These are phyloP conservation scores for Loriculus beryllinus DNA, from an alignment of 2,797 vertebrate species.

Conservation along the genomic window DNA sequence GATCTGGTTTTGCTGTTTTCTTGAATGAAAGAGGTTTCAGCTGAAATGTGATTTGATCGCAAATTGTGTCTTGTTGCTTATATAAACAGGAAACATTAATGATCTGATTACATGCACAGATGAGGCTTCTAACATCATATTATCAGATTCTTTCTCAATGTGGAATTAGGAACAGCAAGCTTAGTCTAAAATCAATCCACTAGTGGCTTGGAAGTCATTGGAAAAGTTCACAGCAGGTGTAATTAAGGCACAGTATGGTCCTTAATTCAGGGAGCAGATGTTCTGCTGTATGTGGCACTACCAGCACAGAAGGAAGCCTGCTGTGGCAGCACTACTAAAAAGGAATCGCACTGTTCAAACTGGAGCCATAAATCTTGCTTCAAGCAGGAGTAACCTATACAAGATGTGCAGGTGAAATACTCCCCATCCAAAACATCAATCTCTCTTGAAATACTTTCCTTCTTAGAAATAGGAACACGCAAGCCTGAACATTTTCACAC, in stretches of 20 bases:
- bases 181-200: conserved; percentile 37
- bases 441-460: neutral
- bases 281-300: conserved; percentile 10
- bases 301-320: neutral
- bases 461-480: neutral
- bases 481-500: neutral
- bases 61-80: neutral
- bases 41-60: neutral
- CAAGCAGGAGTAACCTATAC: neutral
- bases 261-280: conserved; percentile 51
- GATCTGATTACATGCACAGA: conserved; percentile 19
- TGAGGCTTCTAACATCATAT: conserved; percentile 10
- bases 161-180: conserved; percentile 7
- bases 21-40: neutral
- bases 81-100: neutral
- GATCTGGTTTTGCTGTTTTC: neutral
- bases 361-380: neutral
- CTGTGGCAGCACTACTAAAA: neutral
- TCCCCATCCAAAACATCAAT: neutral
- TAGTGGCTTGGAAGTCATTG: conserved; percentile 6
- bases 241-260: conserved; percentile 40
- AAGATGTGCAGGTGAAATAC: neutral
- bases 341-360: neutral
- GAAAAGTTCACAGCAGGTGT: conserved; percentile 58
- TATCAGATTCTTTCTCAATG: neutral